Percentiles rank a stretch among this genome's conserved stretches.
Evolutionary conservation across 2,113 vertebrate species (phyloP).

Genomic region (Hipposideros armiger): DNA sequence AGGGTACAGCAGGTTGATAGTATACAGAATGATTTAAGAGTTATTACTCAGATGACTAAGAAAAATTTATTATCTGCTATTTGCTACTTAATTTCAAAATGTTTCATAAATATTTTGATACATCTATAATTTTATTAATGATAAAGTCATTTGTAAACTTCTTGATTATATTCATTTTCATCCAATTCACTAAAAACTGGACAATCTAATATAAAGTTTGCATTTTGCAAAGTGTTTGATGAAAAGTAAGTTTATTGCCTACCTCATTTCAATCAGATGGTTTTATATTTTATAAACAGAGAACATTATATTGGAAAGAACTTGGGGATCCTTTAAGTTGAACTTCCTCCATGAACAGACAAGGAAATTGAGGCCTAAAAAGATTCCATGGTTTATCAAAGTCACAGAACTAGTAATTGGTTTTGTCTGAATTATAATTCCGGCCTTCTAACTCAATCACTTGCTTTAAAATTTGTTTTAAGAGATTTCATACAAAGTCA

Average conservation of each 20-base stretch:
- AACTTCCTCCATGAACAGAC: not conserved
- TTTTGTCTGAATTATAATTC: conserved; percentile 13
- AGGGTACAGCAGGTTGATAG: not conserved
- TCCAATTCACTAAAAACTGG: conserved; percentile 2
- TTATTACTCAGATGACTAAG: not conserved
- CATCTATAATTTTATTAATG: conserved; percentile 48
- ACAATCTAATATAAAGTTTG: conserved; percentile 5
- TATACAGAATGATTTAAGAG: not conserved
- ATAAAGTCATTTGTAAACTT: not conserved
- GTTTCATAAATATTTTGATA: conserved; percentile 22
- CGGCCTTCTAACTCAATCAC: not conserved
- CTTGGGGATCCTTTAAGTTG: not conserved
- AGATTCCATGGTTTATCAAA: not conserved
- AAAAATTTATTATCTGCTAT: not conserved
- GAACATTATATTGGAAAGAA: not conserved
- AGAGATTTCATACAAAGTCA: conserved; percentile 29
- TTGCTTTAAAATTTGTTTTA: not conserved
- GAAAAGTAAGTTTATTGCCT: not conserved
- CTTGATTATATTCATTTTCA: conserved; percentile 40
- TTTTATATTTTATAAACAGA: not conserved
- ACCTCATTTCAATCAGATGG: conserved; percentile 31
- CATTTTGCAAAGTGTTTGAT: conserved; percentile 28
- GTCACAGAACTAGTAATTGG: not conserved
- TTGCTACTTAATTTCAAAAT: conserved; percentile 59
- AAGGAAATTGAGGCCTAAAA: not conserved